Conservation (phyloP, 2,113 vertebrate species). For the Pedionomus torquatus region DNA sequence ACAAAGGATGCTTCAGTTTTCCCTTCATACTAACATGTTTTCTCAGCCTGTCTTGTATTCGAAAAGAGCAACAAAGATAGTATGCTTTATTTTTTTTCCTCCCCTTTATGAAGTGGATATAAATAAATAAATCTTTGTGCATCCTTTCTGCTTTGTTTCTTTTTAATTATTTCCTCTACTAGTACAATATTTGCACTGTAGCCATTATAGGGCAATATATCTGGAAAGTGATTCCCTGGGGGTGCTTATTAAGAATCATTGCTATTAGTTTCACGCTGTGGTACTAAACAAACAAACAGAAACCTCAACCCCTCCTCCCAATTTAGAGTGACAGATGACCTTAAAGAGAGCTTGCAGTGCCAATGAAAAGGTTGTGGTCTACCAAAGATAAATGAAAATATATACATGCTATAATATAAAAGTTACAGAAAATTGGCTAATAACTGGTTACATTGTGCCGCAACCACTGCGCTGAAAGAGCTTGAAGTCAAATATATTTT, state of each 20-base stretch:
- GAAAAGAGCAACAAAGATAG: not conserved
- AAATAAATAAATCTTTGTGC: not conserved
- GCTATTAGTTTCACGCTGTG: not conserved
- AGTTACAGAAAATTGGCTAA: conserved; percentile 39
- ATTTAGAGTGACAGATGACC: not conserved
- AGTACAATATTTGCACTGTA: not conserved
- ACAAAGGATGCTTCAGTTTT: not conserved
- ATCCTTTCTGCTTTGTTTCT: not conserved
- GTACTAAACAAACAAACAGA: conserved; percentile 6
- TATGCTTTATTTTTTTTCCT: not conserved
- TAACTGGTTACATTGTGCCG: not conserved
- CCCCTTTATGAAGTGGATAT: not conserved
- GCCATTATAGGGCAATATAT: not conserved
- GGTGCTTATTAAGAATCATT: not conserved
- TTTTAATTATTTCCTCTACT: not conserved
- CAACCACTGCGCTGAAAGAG: conserved; percentile 3
- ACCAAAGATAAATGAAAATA: conserved; percentile 21
- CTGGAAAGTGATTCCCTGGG: not conserved
- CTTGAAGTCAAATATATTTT: not conserved
- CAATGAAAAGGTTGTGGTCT: conserved; percentile 11
- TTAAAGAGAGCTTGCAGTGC: not conserved
- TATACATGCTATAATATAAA: not conserved
- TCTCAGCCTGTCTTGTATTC: not conserved
- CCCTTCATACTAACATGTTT: not conserved
- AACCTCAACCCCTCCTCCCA: not conserved